Percentiles rank a stretch among this genome's conserved stretches.
Conservation (phyloP, 2,113 vertebrate genomes). For the Bungarus multicinctus region DNA sequence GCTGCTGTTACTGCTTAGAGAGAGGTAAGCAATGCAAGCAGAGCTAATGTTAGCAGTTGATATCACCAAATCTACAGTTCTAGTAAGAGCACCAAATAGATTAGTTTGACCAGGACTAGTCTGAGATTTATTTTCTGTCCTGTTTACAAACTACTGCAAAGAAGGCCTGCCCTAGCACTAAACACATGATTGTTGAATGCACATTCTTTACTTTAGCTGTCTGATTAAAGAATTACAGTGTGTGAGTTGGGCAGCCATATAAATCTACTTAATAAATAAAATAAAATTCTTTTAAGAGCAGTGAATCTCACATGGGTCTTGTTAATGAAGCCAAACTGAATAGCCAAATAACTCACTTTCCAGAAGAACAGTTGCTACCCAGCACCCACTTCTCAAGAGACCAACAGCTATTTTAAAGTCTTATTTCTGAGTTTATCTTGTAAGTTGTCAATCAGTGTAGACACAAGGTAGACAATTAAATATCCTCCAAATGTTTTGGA, state of each 20-base stretch:
- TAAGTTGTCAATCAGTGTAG: not conserved
- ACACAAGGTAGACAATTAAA: not conserved
- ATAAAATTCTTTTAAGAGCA: not conserved
- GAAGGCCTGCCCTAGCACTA: not conserved
- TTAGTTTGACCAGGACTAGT: not conserved
- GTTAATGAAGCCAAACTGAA: not conserved
- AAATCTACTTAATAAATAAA: not conserved
- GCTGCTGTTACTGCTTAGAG: slow-evolving; percentile 17
- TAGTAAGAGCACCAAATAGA: slow-evolving; percentile 23
- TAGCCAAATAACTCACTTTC: not conserved
- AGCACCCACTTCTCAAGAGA: not conserved
- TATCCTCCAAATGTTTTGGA: not conserved
- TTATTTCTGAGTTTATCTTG: not conserved
- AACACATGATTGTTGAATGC: not conserved
- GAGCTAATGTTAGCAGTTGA: slow-evolving; percentile 54
- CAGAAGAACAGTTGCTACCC: not conserved
- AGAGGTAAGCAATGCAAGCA: slow-evolving; percentile 45
- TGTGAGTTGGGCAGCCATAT: not conserved
- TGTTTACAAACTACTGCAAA: not conserved
- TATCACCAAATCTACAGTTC: slow-evolving; percentile 34
- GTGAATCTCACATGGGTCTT: not conserved
- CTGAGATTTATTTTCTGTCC: not conserved
- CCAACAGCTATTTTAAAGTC: not conserved
- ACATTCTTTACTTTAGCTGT: not conserved
- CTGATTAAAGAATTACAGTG: not conserved